These are phyloP conservation scores for Hippocampus guttulatus DNA, from an alignment of 2,113 vertebrate species.

Conservation along the genomic window DNA sequence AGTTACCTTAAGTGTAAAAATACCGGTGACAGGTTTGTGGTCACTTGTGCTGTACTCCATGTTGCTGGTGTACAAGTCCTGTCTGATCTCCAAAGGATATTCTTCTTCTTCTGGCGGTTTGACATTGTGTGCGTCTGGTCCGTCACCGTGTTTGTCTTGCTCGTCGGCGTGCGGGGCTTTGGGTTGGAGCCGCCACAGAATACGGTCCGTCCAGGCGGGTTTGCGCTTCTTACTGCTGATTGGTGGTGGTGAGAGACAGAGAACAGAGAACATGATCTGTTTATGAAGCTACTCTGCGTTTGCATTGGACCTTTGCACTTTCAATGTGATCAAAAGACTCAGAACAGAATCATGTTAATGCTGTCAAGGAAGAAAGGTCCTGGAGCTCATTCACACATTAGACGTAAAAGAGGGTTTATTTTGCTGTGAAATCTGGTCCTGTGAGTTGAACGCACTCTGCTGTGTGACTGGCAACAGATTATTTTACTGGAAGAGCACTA, in stretches of 20 bases:
- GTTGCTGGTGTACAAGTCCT: slow-evolving; percentile 78
- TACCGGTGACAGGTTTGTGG: slow-evolving; percentile 87
- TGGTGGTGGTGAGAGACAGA: slow-evolving; percentile 1
- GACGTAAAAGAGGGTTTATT: no score
- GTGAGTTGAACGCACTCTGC: no score
- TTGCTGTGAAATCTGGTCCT: no score
- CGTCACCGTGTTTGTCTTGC: slow-evolving; percentile 5
- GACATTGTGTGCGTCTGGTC: slow-evolving; percentile 5
- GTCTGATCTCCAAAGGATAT: slow-evolving; percentile 69
- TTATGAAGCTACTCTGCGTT: background rate
- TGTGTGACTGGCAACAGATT: no score
- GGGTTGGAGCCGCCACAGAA: slow-evolving; percentile 83
- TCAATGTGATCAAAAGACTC: background rate
- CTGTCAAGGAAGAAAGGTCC: background rate
- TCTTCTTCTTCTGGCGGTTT: slow-evolving; percentile 46
- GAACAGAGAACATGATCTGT: background rate
- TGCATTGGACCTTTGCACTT: background rate
- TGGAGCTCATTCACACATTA: no score
- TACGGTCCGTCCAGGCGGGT: slow-evolving; percentile 92
- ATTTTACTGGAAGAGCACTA: no score
- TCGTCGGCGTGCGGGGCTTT: slow-evolving; percentile 28
- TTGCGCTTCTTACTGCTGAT: slow-evolving; percentile 89
- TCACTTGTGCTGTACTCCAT: slow-evolving; percentile 90
- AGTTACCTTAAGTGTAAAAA: slow-evolving; percentile 84
- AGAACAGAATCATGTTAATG: background rate